phyloP scores from a whole-genome alignment of 2,113 vertebrate species.

The Chinchilla lanigera region DNA sequence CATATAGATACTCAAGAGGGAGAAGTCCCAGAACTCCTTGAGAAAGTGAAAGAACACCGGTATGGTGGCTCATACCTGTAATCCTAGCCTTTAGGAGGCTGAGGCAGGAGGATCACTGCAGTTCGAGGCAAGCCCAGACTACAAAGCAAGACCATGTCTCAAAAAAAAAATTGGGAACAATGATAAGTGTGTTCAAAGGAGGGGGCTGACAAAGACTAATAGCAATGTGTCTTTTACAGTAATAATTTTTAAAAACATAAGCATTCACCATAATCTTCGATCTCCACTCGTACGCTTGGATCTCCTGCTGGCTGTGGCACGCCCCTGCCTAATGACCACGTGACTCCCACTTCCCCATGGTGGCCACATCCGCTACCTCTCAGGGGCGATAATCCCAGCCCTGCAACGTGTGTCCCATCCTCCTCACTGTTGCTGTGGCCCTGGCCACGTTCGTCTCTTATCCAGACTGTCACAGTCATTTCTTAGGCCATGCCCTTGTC shows the following conservation, averaged over 20 bases:
- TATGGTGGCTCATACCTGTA: neutral
- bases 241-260: neutral
- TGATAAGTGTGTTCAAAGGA: neutral
- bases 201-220: neutral
- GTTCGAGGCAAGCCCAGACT: neutral
- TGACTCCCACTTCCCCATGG: neutral
- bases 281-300: neutral
- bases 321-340: neutral
- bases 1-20: neutral
- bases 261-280: neutral
- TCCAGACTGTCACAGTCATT: neutral
- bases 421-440: neutral
- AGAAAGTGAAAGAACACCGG: neutral
- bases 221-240: neutral
- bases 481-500: neutral
- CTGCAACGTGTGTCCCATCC: fast-evolving
- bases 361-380: neutral
- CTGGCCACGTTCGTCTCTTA: neutral
- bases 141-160: neutral
- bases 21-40: neutral
- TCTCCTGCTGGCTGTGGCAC: neutral
- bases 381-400: neutral
- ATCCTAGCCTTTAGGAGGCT: neutral
- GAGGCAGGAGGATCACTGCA: neutral
- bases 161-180: neutral